Evolutionary conservation across 2,797 vertebrate species (phyloP).

Genomic region (Rhinatrema bivittatum): DNA sequence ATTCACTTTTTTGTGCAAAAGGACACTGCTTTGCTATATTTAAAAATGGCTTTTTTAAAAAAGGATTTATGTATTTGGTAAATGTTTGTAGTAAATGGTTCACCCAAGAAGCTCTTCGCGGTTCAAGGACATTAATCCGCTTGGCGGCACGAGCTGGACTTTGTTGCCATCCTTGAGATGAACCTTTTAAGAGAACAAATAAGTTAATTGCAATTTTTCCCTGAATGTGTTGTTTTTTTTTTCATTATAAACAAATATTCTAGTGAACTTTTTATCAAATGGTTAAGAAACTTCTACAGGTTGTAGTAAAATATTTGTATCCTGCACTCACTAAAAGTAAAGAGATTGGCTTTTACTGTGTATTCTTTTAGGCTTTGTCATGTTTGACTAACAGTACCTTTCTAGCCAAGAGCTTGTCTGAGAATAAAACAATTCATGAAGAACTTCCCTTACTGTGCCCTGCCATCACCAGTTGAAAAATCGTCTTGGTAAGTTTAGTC

Average conservation of each 20-base stretch:
- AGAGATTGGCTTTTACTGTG: conserved; percentile 97
- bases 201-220: conserved; percentile 91
- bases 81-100: conserved; percentile 97
- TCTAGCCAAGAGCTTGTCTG: too few species aligned
- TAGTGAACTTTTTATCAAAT: conserved; percentile 99
- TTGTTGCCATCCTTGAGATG: conserved; percentile 96
- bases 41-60: conserved; percentile 92
- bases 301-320: conserved; percentile 99
- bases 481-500: too few species aligned
- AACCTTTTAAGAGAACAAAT: conserved; percentile 82
- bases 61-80: conserved; percentile 95
- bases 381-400: too few species aligned
- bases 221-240: conserved; percentile 97
- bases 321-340: conserved; percentile 95
- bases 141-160: conserved; percentile 99
- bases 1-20: conserved; percentile 94
- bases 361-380: conserved; percentile 70
- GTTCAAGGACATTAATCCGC: conserved; percentile 81
- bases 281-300: conserved; percentile 96
- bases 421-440: accelerated
- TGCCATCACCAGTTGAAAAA: too few species aligned
- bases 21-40: conserved; percentile 94
- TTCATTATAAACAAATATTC: conserved; percentile 96
- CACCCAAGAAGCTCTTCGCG: conserved; percentile 89
- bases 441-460: accelerated